phyloP scores from a whole-genome alignment of 2,888 invertebrate species.

The Arge pagana region DNA sequence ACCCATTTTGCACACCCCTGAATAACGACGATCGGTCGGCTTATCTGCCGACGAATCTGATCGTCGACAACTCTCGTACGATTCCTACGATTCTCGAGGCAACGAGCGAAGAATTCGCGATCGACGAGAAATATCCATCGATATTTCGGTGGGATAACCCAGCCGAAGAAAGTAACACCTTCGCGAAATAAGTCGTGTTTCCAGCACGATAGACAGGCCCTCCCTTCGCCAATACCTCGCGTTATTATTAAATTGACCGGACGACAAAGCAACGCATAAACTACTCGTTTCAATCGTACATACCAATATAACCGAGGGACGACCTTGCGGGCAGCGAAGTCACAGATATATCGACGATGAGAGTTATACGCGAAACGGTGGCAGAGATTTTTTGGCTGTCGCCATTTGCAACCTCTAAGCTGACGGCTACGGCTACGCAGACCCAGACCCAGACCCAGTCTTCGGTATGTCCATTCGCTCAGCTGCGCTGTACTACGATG shows the following conservation, averaged over 20 bases:
- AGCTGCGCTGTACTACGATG: not conserved
- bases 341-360: conserved; percentile 46
- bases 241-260: conserved; percentile 16
- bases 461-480: conserved; percentile 6
- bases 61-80: not conserved
- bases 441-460: conserved; percentile 16
- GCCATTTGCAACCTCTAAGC: conserved; percentile 55
- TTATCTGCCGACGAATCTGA: conserved; percentile 1
- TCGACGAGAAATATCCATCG: too few species aligned
- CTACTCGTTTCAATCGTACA: conserved; percentile 30
- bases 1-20: conserved; percentile 29
- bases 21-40: conserved; percentile 36
- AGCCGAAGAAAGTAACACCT: too few species aligned
- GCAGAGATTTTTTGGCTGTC: conserved; percentile 52
- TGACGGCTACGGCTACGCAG: conserved; percentile 40
- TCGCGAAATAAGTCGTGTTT: too few species aligned
- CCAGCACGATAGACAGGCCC: conserved; percentile 14
- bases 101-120: not conserved
- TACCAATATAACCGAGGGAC: conserved; percentile 45
- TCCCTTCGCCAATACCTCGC: conserved; percentile 12
- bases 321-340: conserved; percentile 42
- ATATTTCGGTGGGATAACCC: too few species aligned
- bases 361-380: conserved; percentile 51
- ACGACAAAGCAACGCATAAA: not conserved
- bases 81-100: not conserved